Evolutionary conservation across 1,140 invertebrate species (phyloP).

Genomic region (Andricus grossulariae): DNA sequence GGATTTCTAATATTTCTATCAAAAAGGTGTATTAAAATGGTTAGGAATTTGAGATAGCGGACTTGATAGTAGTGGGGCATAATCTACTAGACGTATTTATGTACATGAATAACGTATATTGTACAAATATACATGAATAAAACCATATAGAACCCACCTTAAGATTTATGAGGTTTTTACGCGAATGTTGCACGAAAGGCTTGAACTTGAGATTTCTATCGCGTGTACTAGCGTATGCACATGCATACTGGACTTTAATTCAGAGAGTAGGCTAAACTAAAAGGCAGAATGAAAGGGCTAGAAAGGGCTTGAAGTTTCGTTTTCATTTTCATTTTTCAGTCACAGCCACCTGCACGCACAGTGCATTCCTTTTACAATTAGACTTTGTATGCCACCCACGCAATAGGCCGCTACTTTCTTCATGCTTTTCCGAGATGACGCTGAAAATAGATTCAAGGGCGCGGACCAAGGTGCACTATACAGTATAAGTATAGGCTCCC

Average conservation of each 20-base stretch:
- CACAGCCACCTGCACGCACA: constrained; percentile 12
- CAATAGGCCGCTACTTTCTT: constrained; percentile 38
- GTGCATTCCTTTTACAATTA: not conserved
- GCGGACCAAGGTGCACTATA: constrained; percentile 46
- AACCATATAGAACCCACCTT: too few relatives aligned
- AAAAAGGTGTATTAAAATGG: too few relatives aligned
- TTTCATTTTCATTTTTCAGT: constrained; percentile 19
- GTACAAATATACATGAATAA: too few relatives aligned
- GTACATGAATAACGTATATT: too few relatives aligned
- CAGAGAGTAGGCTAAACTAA: not conserved
- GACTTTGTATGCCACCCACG: constrained; percentile 34
- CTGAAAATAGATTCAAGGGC: constrained; percentile 69
- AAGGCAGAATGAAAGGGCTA: not conserved
- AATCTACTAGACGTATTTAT: too few relatives aligned
- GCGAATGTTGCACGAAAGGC: constrained; percentile 45
- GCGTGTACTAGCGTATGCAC: not conserved
- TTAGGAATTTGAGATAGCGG: too few relatives aligned
- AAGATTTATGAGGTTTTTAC: constrained; percentile 32
- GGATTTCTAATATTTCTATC: too few relatives aligned
- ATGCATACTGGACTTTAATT: too few relatives aligned
- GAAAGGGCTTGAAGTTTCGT: constrained; percentile 21
- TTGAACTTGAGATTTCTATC: constrained; percentile 50
- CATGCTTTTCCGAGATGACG: constrained; percentile 47
- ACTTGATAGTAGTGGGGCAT: too few relatives aligned
- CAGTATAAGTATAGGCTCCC: constrained; percentile 33